Evolutionary conservation across 1,140 invertebrate genomes (phyloP), one percentile per base, ranked within the genome.

Genomic region (Saccostrea cuccullata): DNA sequence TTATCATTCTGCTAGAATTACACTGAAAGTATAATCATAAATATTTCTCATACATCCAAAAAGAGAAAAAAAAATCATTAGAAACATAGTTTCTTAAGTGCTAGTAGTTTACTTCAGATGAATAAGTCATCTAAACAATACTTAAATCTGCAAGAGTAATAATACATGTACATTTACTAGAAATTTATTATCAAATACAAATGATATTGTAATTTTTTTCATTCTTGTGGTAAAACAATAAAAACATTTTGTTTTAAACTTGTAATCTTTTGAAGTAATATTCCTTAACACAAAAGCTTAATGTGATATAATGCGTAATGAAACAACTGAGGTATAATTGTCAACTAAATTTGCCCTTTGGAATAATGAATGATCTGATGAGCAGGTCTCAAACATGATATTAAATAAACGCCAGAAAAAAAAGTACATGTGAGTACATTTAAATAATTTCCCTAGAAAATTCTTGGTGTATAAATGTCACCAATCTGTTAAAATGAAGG

Each of bases 261-360:
- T 2, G 17, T 17, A 17, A 60, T 64, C n/a, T 17, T 64, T 20
- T 64, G 58, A 6, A 64, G 58, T 47, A 8, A 8, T 47, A 47
- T 47, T 9, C 47, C 5, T 8, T 6, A 9, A 47, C 47, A 47
- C 47, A 8, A 9, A 47, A 47, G 47, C 47, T 47, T 6, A 47
- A 47, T 17, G 17, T 64, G 15, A n/a, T 13, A 36, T 36, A 77
- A 4, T 26, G 70, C 23, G 36, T 30, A 77, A 36, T 77, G 70
- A 77, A 30, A 11, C 23, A 36, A 30, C 15, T 77, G 70, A 77
- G 70, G 70, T 77, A 77, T 77, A 77, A 36, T 36, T 13, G 30
- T 77, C 9, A 77, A 77, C 26, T 77, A 26, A 36, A 77, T 30
- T 77, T 77, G 70, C 70, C 70, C 70, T 36, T 47, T 77, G 70